Evolutionary conservation across 2,113 vertebrate species (phyloP), one percentile per base, ranked within the genome.

Genomic region (Melanerpes formicivorus): DNA sequence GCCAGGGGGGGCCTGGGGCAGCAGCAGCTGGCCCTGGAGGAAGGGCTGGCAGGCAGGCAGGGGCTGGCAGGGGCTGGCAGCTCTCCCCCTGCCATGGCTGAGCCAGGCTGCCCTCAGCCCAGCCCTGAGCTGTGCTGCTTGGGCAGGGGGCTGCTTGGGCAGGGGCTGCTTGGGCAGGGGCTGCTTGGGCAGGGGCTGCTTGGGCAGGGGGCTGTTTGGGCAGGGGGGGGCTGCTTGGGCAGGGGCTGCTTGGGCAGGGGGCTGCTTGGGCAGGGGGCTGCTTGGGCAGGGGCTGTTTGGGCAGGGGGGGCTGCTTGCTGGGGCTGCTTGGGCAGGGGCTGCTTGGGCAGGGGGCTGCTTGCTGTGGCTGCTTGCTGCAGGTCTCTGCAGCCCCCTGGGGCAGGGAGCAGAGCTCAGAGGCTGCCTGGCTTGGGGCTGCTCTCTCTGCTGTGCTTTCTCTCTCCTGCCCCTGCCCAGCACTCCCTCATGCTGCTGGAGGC

Each of bases 21-120:
- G 52, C 34, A 95, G 93, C 95, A 97, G 95, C 94, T 95, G 95
- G 74, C 34, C 34, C 0, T 2, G 29, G 84, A 59, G 63, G 25
- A 63, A 25, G 73, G 74, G 77, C 3, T 46, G 42, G 55, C 34
- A 34, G 34, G 34, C 34, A 34, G 34, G 34, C 34, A 34, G 58
- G 74, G 32, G 67, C 3, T 2, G 77, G 44, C 4, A 4, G 23
- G 32, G 32, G 66, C 3, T 2, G 76, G 40, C 5, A 4, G 26
- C 40, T 19, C 2, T 23, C 42, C 27, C 88, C 42, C 48, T 29
- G 52, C 11, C 54, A 26, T 72, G 64, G 59, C 64, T 48, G 19
- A 48, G 62, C 69, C 65, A 83, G 77, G 50, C 65, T 34, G 3
- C 54, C 11, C 65, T 93, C 62, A 72, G 72, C 67, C 34, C 42